Evolutionary conservation across 2,797 vertebrate species (phyloP), one percentile per base, ranked within the genome.

Genomic region (Morus bassanus): DNA sequence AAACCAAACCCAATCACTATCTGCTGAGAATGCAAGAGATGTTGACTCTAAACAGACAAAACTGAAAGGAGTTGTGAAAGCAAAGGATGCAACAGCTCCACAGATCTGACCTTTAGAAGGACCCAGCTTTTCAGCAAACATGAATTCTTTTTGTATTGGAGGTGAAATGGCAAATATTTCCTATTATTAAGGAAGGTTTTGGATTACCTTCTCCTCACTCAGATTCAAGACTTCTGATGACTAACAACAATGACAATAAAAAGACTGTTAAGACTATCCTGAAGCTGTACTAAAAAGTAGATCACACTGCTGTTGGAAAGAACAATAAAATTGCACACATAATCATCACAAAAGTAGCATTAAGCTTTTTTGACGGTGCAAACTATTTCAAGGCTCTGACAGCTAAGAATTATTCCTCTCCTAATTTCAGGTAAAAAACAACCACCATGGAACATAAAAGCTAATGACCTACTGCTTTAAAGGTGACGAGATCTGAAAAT

Each of bases 151-250:
- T 95, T 94, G 92, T 97, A 91, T 70, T 80, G 70, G 37, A 80
- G 72, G 70, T 93, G 67, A 97, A 97, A 97, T 45, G 68, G 76
- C 92, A 97, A 95, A 92, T 81, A 96, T 90, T 94, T 98, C 94
- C 94, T 95, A 69, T 95, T 97, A 95, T 91, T 97, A 95, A 95
- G 81, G 81, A 96, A 89, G 57, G 81, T 84, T 95, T 95, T 88
- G n/a, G 59, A 94, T 97, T 97, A 96, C 75, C 85, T 95, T 96
- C 70, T 61, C 17, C 76, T 95, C 65, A 86, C 83, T 88, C 70
- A 85, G 96, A 91, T 31, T 31, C 17, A 92, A 77, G 85, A 37
- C 69, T 97, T 96, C 81, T 95, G 88, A 96, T 80, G 96, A 80
- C 61, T 90, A 68, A 64, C 33, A 69, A 82, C 46, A 94, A 51